These are phyloP conservation scores for Ariopsis seemanni DNA, from an alignment of 2,113 vertebrate genomes.

Conservation along the genomic window DNA sequence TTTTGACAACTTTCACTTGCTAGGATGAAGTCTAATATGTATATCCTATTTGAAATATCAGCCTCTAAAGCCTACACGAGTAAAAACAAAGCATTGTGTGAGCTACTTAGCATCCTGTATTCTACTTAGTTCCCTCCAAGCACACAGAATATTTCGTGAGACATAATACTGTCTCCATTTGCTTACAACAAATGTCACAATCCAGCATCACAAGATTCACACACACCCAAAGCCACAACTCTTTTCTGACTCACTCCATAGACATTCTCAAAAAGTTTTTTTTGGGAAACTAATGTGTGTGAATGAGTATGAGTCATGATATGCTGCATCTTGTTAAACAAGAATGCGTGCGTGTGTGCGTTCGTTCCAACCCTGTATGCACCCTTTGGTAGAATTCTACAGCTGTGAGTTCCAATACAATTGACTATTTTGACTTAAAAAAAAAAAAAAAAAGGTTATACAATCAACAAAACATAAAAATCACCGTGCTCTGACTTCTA, in stretches of 20 bases:
- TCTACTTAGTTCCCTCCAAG: not conserved
- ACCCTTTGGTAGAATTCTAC: slow-evolving; percentile 84
- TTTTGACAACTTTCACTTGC: not conserved
- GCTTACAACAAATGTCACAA: too few species aligned
- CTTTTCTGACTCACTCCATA: slow-evolving; percentile 56
- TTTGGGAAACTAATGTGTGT: slow-evolving; percentile 15
- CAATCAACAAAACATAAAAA: not conserved
- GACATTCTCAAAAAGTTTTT: slow-evolving; percentile 38
- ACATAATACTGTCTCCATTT: not conserved
- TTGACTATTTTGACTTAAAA: not conserved
- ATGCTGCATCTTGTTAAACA: not conserved
- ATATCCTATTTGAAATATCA: not conserved
- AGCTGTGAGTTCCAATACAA: not conserved
- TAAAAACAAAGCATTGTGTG: not conserved
- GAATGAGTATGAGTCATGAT: slow-evolving; percentile 21
- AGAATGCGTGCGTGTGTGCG: too few species aligned
- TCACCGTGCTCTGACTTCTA: not conserved
- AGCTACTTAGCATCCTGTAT: not conserved
- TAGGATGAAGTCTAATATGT: not conserved
- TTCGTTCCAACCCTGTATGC: slow-evolving; percentile 84
- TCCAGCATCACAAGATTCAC: not conserved
- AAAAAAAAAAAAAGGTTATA: too few species aligned
- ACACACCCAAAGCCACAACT: slow-evolving; percentile 2
- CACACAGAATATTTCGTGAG: not conserved
- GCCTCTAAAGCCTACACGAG: not conserved